Evolutionary conservation across 2,888 invertebrate genomes (phyloP), one percentile per base, ranked within the genome.

Genomic region (Anagyrus pseudococci): DNA sequence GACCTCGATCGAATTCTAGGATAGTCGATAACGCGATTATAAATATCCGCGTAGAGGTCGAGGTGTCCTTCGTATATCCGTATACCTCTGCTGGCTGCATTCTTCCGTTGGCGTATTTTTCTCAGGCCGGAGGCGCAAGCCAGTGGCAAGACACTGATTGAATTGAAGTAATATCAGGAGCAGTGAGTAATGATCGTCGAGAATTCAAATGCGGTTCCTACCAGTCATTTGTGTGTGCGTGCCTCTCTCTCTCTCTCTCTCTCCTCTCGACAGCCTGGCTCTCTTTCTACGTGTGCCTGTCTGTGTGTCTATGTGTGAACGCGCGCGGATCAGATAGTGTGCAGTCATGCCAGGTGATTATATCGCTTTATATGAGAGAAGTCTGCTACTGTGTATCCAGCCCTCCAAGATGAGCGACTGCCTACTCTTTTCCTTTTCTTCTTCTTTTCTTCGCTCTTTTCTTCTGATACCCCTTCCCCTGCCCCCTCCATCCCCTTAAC

Each of bases 91-190:
- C 20, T 13, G 19, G 13, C 48, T 58, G 68, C 40, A 67, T 59
- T 64, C 60, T 62, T 58, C 60, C 22, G 10, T 33, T 29, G 43
- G 23, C 29, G 1, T 29, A 10, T 49, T n/a, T 44, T 40, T 23
- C 19, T n/a, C 43, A 10, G 7, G 43, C 4, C 26, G 22, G 19
- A 17, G n/a, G 76, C 73, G 76, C n/a, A n/a, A n/a, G n/a, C n/a
- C n/a, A n/a, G n/a, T n/a, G n/a, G n/a, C 76, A 75, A 80, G 79
- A 80, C 79, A 79, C 79, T 80, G 80, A 80, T 80, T 78, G 79
- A 80, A 80, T 80, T 77, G 79, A 80, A 79, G 80, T 78, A 80
- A 80, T 80, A 80, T 80, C 80, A 80, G 76, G 75, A 78, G 76
- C 79, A 73, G 77, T 79, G 80, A 80, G 75, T 80, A 80, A 80